These are phyloP conservation scores for Drosophila willistoni DNA, from an alignment of 1,140 invertebrate genomes.

Conservation along the genomic window DNA sequence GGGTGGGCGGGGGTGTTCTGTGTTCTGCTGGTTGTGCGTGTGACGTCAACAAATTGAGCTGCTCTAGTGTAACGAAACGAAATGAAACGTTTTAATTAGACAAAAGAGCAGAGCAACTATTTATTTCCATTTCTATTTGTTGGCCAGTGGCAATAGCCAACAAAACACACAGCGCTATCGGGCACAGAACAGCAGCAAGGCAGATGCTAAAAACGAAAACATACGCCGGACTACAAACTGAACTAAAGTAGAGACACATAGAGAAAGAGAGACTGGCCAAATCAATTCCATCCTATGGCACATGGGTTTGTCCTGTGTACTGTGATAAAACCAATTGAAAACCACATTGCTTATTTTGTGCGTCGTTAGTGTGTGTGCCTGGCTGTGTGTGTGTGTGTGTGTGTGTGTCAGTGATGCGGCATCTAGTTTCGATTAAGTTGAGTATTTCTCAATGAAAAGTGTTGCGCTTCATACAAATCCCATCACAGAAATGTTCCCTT, in stretches of 20 bases:
- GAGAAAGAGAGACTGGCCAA: neutral
- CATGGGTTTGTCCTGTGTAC: neutral
- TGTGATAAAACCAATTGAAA: conserved; percentile 28
- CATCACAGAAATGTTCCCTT: neutral
- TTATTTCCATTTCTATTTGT: conserved; percentile 71
- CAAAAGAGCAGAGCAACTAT: conserved; percentile 77
- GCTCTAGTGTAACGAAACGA: conserved; percentile 30
- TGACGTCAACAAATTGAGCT: conserved; percentile 63
- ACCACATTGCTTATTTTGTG: conserved; percentile 19
- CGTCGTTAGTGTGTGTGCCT: conserved; percentile 1
- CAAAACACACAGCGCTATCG: conserved; percentile 30
- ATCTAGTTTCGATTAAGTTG: neutral
- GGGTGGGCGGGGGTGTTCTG: neutral
- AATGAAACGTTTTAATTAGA: conserved; percentile 78
- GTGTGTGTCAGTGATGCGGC: neutral
- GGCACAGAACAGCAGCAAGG: conserved; percentile 34
- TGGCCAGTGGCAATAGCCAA: conserved; percentile 31
- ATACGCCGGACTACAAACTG: neutral
- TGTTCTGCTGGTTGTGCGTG: conserved; percentile 33
- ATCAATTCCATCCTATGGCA: neutral
- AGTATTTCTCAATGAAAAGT: neutral
- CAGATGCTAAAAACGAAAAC: conserved; percentile 3
- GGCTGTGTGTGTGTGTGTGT: too few relatives aligned
- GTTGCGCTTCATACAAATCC: neutral
- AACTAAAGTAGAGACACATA: conserved; percentile 7